These are phyloP conservation scores for Oncorhynchus tshawytscha DNA, from an alignment of 2,113 vertebrate genomes.

Conservation along the genomic window DNA sequence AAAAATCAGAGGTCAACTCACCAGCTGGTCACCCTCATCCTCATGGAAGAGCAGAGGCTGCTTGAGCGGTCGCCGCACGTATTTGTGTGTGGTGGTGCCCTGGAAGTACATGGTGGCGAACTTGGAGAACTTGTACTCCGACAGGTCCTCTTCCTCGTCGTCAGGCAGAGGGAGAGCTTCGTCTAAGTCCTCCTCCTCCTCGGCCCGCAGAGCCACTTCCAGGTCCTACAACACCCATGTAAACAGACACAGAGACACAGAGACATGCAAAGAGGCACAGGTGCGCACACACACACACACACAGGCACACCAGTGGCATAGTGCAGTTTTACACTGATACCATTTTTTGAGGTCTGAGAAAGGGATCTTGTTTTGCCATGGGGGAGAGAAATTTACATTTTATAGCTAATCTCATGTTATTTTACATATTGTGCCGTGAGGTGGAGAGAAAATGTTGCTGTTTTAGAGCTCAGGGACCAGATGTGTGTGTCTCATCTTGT, in stretches of 20 bases:
- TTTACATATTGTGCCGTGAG: no score
- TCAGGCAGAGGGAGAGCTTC: slow-evolving; percentile 86
- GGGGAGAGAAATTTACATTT: no score
- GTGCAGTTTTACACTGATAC: no score
- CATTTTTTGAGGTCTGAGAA: no score
- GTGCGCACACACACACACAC: no score
- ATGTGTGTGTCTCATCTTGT: no score
- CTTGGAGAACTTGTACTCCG: slow-evolving; percentile 96
- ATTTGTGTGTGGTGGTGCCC: slow-evolving; percentile 87
- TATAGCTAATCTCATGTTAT: no score
- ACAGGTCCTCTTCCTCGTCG: slow-evolving; percentile 93
- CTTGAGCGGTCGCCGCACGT: slow-evolving; percentile 87
- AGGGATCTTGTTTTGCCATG: no score
- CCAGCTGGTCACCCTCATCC: slow-evolving; percentile 96
- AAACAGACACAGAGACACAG: background rate
- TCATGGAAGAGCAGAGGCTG: slow-evolving; percentile 94
- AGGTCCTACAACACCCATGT: slow-evolving; percentile 79
- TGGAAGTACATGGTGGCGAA: slow-evolving; percentile 98
- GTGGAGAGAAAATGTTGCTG: no score
- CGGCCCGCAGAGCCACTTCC: slow-evolving; percentile 64
- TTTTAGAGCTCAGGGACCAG: no score
- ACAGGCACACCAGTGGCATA: no score
- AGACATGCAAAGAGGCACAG: background rate
- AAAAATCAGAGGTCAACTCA: slow-evolving; percentile 58
- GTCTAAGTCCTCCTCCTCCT: slow-evolving; percentile 80